Conservation (phyloP, 2,888 invertebrate species). For the Branchipolynoe longqiensis region DNA sequence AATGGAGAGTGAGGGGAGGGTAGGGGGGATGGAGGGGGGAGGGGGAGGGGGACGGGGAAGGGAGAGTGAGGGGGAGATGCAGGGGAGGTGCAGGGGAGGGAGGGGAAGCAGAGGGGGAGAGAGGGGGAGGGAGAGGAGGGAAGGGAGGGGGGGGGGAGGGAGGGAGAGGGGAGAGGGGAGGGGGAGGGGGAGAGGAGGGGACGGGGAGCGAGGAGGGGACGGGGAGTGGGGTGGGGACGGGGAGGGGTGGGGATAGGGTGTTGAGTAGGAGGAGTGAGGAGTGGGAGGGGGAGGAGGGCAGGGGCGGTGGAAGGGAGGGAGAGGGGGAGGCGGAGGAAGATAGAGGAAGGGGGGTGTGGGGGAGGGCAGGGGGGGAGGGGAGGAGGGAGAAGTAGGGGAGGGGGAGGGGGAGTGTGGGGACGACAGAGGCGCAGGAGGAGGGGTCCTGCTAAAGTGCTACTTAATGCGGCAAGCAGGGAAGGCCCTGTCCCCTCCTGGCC, state of each 20-base stretch:
- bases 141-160: background rate
- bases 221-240: background rate
- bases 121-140: background rate
- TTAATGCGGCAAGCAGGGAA: conserved; percentile 1
- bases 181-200: background rate
- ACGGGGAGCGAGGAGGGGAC: background rate
- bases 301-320: background rate
- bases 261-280: background rate
- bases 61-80: background rate
- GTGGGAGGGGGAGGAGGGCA: background rate
- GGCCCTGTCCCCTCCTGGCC: background rate
- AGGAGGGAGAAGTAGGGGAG: background rate
- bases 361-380: background rate
- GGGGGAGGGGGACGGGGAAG: background rate
- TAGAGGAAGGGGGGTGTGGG: background rate
- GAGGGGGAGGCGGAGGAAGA: background rate
- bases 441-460: conserved; percentile 18
- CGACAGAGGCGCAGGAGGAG: background rate
- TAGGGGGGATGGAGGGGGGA: background rate
- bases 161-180: background rate
- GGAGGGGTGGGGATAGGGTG: background rate
- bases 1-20: background rate
- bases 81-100: background rate
- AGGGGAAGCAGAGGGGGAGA: background rate
- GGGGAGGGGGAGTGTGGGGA: background rate